Percentiles rank a stretch among this genome's conserved stretches.
Conservation (phyloP, 2,797 vertebrate genomes). For the Myotis planiceps region DNA sequence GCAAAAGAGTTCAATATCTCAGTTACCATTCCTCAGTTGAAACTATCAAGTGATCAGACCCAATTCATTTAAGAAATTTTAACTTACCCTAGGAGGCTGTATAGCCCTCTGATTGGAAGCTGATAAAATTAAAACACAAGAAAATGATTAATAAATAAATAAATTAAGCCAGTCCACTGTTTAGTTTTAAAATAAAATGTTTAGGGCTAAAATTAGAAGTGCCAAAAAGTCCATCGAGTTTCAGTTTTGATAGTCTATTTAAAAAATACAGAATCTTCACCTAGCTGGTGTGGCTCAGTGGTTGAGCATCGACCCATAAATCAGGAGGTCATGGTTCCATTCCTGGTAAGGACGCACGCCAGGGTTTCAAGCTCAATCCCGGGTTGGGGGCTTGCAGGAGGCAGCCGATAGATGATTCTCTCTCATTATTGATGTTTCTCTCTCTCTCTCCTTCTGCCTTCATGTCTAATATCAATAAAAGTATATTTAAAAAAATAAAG, state of each 20-base stretch:
- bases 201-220: conserved; percentile 17
- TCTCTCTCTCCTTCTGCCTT: too few species aligned
- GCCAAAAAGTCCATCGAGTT: neutral
- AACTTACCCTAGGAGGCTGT: conserved; percentile 89
- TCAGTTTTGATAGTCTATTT: neutral
- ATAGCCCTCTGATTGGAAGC: conserved; percentile 87
- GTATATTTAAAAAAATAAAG: neutral
- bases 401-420: too few species aligned
- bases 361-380: too few species aligned
- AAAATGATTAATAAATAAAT: conserved; percentile 40
- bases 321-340: too few species aligned
- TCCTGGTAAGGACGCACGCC: too few species aligned
- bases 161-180: neutral
- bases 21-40: conserved; percentile 78
- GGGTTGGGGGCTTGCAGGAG: too few species aligned
- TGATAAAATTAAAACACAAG: conserved; percentile 75
- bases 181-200: conserved; percentile 59
- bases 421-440: too few species aligned
- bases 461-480: too few species aligned
- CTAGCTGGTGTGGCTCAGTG: too few species aligned
- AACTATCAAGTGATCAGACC: conserved; percentile 81
- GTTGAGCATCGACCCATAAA: too few species aligned
- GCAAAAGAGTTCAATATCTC: conserved; percentile 79
- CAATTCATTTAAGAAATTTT: conserved; percentile 83
- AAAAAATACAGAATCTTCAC: neutral